A percentile compares a stretch with the other conserved stretches of the same genome.
phyloP scores from a whole-genome alignment of 2,888 invertebrate genomes.

The Drosophila rellima region DNA sequence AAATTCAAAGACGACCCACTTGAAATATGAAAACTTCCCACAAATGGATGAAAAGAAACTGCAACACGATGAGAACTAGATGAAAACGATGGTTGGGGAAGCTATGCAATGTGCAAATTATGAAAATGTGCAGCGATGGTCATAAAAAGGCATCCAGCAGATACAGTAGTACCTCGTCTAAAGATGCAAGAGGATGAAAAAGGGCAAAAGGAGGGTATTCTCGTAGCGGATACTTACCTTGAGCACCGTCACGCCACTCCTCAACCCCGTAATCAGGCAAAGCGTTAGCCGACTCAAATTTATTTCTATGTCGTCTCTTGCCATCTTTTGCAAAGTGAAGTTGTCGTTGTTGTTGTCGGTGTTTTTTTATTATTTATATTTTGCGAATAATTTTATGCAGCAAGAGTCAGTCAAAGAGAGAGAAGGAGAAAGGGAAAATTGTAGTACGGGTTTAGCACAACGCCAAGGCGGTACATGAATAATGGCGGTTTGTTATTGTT shows the following conservation, averaged over 20 bases:
- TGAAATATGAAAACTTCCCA: constrained; percentile 51
- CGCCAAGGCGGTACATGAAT: constrained; percentile 59
- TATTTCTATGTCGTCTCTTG: constrained; percentile 85
- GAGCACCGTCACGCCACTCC: constrained; percentile 90
- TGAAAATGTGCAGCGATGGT: constrained; percentile 53
- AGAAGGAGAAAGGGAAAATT: constrained; percentile 16
- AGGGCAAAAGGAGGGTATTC: not conserved
- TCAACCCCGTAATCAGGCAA: constrained; percentile 90
- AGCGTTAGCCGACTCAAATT: constrained; percentile 87
- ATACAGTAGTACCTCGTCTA: constrained; percentile 4
- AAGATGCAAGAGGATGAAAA: not conserved
- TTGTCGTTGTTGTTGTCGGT: constrained; percentile 41
- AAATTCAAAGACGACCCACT: constrained; percentile 58
- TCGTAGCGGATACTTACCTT: constrained; percentile 72
- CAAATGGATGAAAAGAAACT: constrained; percentile 63
- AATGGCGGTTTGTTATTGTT: constrained; percentile 47
- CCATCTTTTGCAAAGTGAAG: constrained; percentile 80
- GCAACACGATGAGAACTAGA: constrained; percentile 46
- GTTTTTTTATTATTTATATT: constrained; percentile 42
- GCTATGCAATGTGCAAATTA: constrained; percentile 55
- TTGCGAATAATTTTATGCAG: constrained; percentile 70
- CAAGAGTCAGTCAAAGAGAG: constrained; percentile 60
- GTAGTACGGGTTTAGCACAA: constrained; percentile 54
- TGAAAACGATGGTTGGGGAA: not conserved
- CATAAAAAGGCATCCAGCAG: constrained; percentile 54